Percentiles rank a stretch among this genome's conserved stretches.
These are phyloP conservation scores for Tetanocera ferruginea DNA, from an alignment of 2,888 invertebrate species.

Conservation along the genomic window DNA sequence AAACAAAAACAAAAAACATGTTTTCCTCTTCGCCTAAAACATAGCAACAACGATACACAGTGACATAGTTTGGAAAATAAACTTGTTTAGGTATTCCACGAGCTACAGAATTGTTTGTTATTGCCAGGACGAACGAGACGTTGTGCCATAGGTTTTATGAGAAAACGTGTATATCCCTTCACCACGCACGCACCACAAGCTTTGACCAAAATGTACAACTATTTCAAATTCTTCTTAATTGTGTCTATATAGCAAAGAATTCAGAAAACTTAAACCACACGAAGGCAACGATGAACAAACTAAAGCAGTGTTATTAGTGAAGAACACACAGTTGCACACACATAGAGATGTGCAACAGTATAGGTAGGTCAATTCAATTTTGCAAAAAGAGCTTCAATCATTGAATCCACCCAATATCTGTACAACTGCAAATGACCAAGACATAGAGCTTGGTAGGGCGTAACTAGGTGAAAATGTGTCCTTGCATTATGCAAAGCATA, in stretches of 20 bases:
- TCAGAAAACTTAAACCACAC: background rate
- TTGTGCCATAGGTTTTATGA: background rate
- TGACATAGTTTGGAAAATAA: slow-evolving; percentile 10
- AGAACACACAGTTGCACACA: no score
- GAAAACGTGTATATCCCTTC: background rate
- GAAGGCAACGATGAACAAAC: background rate
- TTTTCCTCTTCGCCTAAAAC: slow-evolving; percentile 23
- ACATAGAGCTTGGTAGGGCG: background rate
- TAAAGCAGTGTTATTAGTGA: no score
- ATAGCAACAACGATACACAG: background rate
- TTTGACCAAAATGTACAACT: background rate
- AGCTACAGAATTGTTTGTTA: background rate
- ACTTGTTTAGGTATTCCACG: slow-evolving; percentile 1
- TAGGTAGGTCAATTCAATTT: background rate
- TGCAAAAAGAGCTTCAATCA: background rate
- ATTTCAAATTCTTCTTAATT: slow-evolving; percentile 16
- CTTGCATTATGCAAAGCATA: slow-evolving; percentile 7
- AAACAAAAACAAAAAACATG: slow-evolving; percentile 8
- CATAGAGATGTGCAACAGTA: no score
- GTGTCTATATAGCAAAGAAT: slow-evolving; percentile 1
- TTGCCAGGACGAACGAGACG: background rate
- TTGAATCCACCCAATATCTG: background rate
- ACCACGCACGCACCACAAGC: background rate
- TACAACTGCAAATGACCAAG: background rate
- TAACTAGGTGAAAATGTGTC: background rate